Evolutionary conservation across 2,888 invertebrate species (phyloP).

Genomic region (Dinocampus coccinellae): DNA sequence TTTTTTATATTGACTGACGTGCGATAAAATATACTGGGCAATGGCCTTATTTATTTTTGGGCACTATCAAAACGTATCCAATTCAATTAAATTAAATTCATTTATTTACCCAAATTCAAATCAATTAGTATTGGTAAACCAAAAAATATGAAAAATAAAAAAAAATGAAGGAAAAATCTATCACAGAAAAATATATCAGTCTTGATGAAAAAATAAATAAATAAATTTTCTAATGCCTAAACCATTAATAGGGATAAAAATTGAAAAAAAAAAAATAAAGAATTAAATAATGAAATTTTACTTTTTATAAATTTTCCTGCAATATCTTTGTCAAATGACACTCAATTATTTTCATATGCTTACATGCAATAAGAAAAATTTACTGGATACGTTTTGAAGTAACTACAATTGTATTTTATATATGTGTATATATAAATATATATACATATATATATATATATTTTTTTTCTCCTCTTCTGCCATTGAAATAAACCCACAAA

Average conservation of each 20-base stretch:
- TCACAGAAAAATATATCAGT: not conserved
- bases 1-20: not conserved
- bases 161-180: not conserved
- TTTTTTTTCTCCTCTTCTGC: not conserved
- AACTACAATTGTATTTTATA: not conserved
- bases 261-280: not conserved
- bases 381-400: slow-evolving; percentile 10
- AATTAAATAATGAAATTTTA: not conserved
- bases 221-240: not conserved
- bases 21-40: not conserved
- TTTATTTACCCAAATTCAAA: no score
- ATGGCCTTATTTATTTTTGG: not conserved
- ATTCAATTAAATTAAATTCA: no score
- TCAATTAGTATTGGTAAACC: no score
- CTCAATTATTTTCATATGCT: not conserved
- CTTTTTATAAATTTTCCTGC: not conserved
- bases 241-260: not conserved
- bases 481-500: not conserved
- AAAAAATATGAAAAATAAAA: no score
- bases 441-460: no score
- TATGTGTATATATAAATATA: no score
- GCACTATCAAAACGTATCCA: slow-evolving; percentile 4
- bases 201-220: no score
- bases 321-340: not conserved
- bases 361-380: not conserved